Evolutionary conservation across 2,888 invertebrate genomes (phyloP).

Genomic region (Sphaerophoria taeniata): DNA sequence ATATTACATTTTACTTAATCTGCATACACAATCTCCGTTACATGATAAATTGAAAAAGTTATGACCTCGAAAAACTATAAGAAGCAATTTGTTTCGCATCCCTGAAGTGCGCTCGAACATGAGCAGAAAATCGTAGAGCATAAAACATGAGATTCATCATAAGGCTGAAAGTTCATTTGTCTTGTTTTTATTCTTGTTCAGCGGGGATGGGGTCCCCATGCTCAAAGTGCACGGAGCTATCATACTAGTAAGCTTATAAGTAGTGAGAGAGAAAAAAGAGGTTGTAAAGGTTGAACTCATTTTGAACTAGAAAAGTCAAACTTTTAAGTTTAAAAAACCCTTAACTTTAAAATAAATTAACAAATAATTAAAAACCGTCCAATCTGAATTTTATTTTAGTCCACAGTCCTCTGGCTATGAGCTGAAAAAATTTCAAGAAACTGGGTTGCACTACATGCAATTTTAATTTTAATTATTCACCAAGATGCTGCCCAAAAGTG

Average conservation of each 20-base stretch:
- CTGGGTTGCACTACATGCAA: slow-evolving; percentile 44
- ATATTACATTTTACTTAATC: slow-evolving; percentile 20
- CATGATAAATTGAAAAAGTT: slow-evolving; percentile 73
- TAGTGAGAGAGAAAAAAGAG: too few relatives aligned
- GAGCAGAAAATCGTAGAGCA: slow-evolving; percentile 66
- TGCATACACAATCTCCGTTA: slow-evolving; percentile 64
- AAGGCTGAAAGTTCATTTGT: slow-evolving; percentile 49
- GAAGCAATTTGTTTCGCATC: slow-evolving; percentile 69
- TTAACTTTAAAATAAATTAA: too few relatives aligned
- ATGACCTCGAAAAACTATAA: slow-evolving; percentile 68
- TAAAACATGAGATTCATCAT: slow-evolving; percentile 72
- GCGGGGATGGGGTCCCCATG: too few relatives aligned
- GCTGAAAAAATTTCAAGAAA: background rate
- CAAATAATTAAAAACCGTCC: background rate
- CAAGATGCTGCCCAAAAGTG: slow-evolving; percentile 25
- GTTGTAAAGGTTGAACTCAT: too few relatives aligned
- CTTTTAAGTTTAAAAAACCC: too few relatives aligned
- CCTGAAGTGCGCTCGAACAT: slow-evolving; percentile 36
- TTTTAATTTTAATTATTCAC: slow-evolving; percentile 26
- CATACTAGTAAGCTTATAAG: too few relatives aligned
- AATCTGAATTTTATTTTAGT: too few relatives aligned
- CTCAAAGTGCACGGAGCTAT: background rate
- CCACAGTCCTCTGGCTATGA: background rate
- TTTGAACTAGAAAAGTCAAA: too few relatives aligned
- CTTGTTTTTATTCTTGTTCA: slow-evolving; percentile 1